Evolutionary conservation across 1,140 invertebrate species (phyloP), one percentile per base, ranked within the genome.

Genomic region (Littorina saxatilis): DNA sequence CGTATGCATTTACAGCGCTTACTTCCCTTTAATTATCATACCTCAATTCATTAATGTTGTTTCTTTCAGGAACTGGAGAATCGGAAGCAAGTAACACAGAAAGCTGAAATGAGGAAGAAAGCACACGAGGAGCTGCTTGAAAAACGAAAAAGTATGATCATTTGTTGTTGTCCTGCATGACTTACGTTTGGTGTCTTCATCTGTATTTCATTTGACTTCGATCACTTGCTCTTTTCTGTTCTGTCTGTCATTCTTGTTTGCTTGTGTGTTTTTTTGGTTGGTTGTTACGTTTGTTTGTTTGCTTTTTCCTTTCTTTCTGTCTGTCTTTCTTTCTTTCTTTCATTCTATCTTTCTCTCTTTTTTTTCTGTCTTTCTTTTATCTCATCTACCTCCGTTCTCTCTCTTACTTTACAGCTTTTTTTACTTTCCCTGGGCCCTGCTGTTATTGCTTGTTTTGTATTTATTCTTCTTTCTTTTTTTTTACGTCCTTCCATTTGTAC

Each of bases 41-140:
- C n/a, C n/a, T n/a, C n/a, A n/a, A n/a, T n/a, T n/a, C n/a, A n/a
- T n/a, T n/a, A n/a, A n/a, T 79, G 63, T 43, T 63, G n/a, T 66
- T 27, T 11, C 15, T n/a, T 52, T 47, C 47, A 89, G 88, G 88
- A 90, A 58, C 15, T 88, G 58, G 84, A 85, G 68, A 78, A 74
- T 17, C 63, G 85, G 73, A 79, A 81, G 47, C 76, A 86, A 47
- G 84, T 88, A 55, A 82, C 81, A 20, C 83, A 88, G 61, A 85
- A 87, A 43, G 87, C 86, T 32, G 88, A 88, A 55, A 84, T 83
- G 75, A 87, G 88, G 58, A 78, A 83, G 39, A 88, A 87, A 78
- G 84, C 85, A 29, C 86, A 88, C 39, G 86, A 88, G 72, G 86
- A 87, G 63, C 43, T 88, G 74, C 11, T 83, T 17, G 85, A 86